Evolutionary conservation across 30 jellyfish, hydroid and myxozoan genomes (phyloP).

Genomic region (Aurelia coerulea): DNA sequence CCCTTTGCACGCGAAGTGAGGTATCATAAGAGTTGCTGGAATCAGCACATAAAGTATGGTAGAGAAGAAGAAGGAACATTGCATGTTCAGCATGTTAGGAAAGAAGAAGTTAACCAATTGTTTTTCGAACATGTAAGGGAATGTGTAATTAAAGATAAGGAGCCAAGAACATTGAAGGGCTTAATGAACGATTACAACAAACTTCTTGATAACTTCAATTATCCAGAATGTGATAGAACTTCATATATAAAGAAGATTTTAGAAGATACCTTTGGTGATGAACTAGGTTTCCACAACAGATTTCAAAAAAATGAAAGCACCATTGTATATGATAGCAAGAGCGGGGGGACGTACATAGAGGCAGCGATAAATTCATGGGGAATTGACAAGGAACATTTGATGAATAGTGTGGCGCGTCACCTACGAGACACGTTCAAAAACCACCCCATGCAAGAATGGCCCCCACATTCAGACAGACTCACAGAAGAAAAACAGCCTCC

Average conservation of each 20-base stretch:
- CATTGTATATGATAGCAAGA: conserved; percentile 19
- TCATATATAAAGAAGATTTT: conserved; percentile 4
- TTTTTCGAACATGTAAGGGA: conserved; percentile 8
- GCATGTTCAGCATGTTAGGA: conserved; percentile 8
- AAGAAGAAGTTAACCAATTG: conserved; percentile 16
- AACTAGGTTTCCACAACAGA: conserved; percentile 29
- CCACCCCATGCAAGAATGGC: conserved; percentile 18
- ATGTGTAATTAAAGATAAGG: background rate
- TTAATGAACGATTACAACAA: conserved; percentile 7
- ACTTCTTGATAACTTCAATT: background rate
- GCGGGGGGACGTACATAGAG: conserved; percentile 29
- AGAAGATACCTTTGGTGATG: conserved; percentile 15
- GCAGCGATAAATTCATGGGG: conserved; percentile 49
- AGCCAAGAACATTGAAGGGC: conserved; percentile 28
- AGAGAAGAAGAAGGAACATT: conserved; percentile 1
- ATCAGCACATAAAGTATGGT: conserved; percentile 10
- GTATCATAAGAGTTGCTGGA: conserved; percentile 36
- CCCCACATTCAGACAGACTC: background rate
- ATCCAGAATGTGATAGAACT: background rate
- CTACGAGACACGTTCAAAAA: background rate
- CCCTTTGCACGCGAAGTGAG: conserved; percentile 30
- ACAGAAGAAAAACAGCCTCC: background rate
- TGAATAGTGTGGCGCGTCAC: conserved; percentile 1
- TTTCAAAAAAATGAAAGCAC: conserved; percentile 22
- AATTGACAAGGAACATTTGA: conserved; percentile 14